Percentiles rank a stretch among this genome's conserved stretches.
phyloP scores from a whole-genome alignment of 2,113 vertebrate species.

The Rostratula benghalensis region DNA sequence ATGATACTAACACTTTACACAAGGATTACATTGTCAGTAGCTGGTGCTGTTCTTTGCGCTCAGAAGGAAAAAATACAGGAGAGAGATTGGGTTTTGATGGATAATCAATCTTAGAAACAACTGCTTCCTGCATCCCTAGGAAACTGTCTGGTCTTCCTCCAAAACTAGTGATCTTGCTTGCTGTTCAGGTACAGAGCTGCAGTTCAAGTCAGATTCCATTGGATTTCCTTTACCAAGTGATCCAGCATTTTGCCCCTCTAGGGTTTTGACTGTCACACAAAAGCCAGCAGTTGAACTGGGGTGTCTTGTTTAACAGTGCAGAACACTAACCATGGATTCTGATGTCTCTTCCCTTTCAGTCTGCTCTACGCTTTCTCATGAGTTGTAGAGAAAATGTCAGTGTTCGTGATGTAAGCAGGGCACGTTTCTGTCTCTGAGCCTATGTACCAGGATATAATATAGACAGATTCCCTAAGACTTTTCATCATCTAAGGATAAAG shows the following conservation, averaged over 20 bases:
- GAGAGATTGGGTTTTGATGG: neutral
- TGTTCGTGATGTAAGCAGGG: neutral
- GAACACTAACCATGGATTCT: neutral
- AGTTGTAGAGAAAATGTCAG: neutral
- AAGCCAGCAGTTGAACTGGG: neutral
- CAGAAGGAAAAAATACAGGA: neutral
- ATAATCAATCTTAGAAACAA: neutral
- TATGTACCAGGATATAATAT: neutral
- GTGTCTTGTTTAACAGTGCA: neutral
- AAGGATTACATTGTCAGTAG: constrained; percentile 14
- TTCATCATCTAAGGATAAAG: neutral
- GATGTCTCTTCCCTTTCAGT: neutral
- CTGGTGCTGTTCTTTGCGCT: neutral
- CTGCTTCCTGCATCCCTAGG: neutral
- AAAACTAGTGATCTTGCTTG: neutral
- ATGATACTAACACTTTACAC: neutral
- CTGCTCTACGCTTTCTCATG: neutral
- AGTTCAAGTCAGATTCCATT: neutral
- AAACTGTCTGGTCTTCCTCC: constrained; percentile 35
- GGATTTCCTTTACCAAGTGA: neutral
- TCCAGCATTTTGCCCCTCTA: neutral
- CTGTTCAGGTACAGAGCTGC: constrained; percentile 5
- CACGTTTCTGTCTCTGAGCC: neutral
- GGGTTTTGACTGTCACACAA: neutral
- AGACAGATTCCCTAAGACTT: neutral